Evolutionary conservation across 2,888 invertebrate species (phyloP).

Genomic region (Pachydiplax longipennis): DNA sequence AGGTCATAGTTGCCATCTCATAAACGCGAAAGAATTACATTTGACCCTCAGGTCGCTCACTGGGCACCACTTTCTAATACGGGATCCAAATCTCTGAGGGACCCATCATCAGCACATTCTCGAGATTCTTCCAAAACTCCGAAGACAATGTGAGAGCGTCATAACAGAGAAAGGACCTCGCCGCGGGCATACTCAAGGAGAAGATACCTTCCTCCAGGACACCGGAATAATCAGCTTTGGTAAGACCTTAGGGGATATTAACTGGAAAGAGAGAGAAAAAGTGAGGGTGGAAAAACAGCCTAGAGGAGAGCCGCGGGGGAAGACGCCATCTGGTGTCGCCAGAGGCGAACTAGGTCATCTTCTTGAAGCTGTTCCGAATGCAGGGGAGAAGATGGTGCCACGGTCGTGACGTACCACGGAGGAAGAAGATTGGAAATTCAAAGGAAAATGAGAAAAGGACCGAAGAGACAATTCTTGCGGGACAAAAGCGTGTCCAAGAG

Average conservation of each 20-base stretch:
- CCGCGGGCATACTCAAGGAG: not conserved
- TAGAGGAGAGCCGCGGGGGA: not conserved
- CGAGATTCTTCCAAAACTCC: no score
- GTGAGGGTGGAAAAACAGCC: not conserved
- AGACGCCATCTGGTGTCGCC: slow-evolving; percentile 21
- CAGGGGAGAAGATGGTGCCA: not conserved
- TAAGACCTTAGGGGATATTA: not conserved
- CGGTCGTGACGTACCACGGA: not conserved
- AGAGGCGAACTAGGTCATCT: slow-evolving; percentile 33
- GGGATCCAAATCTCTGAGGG: no score
- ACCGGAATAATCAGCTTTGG: slow-evolving; percentile 40
- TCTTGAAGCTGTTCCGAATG: slow-evolving; percentile 1
- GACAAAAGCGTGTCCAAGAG: not conserved
- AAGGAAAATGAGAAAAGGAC: not conserved
- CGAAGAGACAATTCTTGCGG: not conserved
- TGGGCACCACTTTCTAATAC: no score
- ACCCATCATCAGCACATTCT: no score
- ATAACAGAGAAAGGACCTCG: not conserved
- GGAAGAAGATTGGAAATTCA: not conserved
- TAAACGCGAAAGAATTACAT: no score
- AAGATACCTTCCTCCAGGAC: not conserved
- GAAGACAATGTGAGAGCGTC: no score
- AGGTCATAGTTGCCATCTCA: no score
- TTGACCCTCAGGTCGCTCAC: no score
- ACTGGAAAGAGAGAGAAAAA: not conserved